Evolutionary conservation across 2,113 vertebrate genomes (phyloP).

Genomic region (Lasiurus cinereus): DNA sequence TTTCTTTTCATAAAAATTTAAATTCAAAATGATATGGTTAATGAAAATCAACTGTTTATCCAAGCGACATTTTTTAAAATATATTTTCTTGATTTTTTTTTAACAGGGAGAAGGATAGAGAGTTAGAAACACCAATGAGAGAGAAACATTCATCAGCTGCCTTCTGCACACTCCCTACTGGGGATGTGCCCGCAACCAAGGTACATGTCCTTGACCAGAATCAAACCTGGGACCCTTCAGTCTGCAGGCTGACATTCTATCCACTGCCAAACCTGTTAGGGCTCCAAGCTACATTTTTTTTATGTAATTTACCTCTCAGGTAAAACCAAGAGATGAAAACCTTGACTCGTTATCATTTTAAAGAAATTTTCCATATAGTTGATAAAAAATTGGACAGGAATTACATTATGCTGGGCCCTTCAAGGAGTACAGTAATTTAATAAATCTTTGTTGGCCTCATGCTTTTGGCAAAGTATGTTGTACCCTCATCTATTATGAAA

Average conservation of each 20-base stretch:
- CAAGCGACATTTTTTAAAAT: not conserved
- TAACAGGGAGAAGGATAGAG: no score
- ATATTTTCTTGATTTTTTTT: no score
- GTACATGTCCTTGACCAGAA: no score
- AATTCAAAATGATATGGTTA: not conserved
- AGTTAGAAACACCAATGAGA: no score
- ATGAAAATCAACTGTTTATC: not conserved
- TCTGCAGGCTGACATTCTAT: no score
- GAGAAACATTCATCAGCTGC: no score
- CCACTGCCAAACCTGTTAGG: no score
- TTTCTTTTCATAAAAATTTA: conserved; percentile 40
- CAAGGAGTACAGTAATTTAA: not conserved
- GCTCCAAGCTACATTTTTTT: not conserved
- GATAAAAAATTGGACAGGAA: not conserved
- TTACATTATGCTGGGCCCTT: not conserved
- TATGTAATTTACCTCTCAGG: not conserved
- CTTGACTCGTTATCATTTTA: not conserved
- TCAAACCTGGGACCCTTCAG: no score
- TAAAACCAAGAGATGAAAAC: conserved; percentile 42
- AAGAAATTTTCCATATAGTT: not conserved
- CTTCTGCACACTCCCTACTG: no score
- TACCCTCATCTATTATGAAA: not conserved
- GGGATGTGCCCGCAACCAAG: no score
- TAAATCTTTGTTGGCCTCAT: not conserved
- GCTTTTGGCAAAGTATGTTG: not conserved